Percentiles rank a stretch among this genome's conserved stretches.
These are phyloP conservation scores for Dynastes hyllus DNA, from an alignment of 2,888 invertebrate species.

Conservation along the genomic window DNA sequence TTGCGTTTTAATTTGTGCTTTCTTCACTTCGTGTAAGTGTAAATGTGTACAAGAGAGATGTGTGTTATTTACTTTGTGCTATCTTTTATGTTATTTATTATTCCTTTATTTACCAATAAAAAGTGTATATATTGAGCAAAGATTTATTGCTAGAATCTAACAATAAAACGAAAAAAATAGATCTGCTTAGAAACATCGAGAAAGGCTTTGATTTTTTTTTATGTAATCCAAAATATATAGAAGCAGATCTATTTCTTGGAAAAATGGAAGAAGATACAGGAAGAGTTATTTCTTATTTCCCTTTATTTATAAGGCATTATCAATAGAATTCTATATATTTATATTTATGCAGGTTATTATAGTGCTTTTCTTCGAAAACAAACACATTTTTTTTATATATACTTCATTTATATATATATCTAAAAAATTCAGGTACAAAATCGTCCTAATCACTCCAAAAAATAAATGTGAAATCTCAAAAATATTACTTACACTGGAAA, in stretches of 20 bases:
- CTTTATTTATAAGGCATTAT: slow-evolving; percentile 46
- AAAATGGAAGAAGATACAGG: slow-evolving; percentile 40
- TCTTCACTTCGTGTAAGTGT: background rate
- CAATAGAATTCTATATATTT: background rate
- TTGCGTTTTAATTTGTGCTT: background rate
- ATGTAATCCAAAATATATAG: background rate
- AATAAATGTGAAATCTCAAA: slow-evolving; percentile 49
- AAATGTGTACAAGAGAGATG: background rate
- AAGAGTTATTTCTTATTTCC: slow-evolving; percentile 18
- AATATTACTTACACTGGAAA: slow-evolving; percentile 46
- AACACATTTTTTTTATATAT: slow-evolving; percentile 8
- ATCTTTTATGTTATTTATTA: slow-evolving; percentile 7
- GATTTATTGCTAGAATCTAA: slow-evolving; percentile 49
- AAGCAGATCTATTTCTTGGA: background rate
- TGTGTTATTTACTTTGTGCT: slow-evolving; percentile 14
- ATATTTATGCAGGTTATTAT: background rate
- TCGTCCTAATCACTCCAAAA: slow-evolving; percentile 33
- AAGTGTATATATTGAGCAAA: slow-evolving; percentile 46
- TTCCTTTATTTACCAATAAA: slow-evolving; percentile 18
- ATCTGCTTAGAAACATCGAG: background rate
- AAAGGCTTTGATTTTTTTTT: background rate
- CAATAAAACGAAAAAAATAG: background rate
- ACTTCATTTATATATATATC: slow-evolving; percentile 22
- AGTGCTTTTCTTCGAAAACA: background rate
- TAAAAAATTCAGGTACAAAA: slow-evolving; percentile 53